These are phyloP conservation scores for Glaucopsyche alexis DNA, from an alignment of 2,888 invertebrate species.

Conservation along the genomic window DNA sequence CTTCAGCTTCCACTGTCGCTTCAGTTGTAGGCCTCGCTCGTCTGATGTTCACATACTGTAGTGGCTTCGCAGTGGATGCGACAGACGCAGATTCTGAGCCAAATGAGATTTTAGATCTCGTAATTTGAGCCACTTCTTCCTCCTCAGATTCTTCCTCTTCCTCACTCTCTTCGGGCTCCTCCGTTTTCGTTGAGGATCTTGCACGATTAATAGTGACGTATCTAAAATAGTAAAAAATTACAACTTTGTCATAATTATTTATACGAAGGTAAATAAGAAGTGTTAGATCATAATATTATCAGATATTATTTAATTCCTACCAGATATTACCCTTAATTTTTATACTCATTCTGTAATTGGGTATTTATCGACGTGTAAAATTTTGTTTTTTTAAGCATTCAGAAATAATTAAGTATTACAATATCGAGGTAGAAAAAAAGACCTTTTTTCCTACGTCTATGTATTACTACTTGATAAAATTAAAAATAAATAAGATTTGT, in stretches of 20 bases:
- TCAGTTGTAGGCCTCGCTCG: slow-evolving; percentile 80
- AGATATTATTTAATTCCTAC: no score
- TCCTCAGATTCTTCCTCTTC: slow-evolving; percentile 47
- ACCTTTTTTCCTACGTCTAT: no score
- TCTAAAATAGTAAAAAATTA: slow-evolving; percentile 47
- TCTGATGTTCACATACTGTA: slow-evolving; percentile 86
- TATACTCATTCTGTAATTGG: no score
- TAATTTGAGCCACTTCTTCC: slow-evolving; percentile 47
- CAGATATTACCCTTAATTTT: no score
- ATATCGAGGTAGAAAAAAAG: no score
- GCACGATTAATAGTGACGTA: slow-evolving; percentile 83
- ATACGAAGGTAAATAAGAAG: background rate
- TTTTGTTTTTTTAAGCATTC: no score
- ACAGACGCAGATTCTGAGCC: slow-evolving; percentile 46
- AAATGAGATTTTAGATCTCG: slow-evolving; percentile 47
- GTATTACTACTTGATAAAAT: no score
- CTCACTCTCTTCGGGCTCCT: slow-evolving; percentile 50
- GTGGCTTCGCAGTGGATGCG: slow-evolving; percentile 61
- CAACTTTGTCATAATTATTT: background rate
- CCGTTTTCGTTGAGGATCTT: slow-evolving; percentile 66
- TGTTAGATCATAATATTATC: no score
- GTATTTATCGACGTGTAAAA: no score
- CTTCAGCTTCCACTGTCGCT: slow-evolving; percentile 56
- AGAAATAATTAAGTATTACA: no score
- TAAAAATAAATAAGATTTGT: no score